Conservation (phyloP, 2,888 invertebrate genomes). For the Clanis bilineata region DNA sequence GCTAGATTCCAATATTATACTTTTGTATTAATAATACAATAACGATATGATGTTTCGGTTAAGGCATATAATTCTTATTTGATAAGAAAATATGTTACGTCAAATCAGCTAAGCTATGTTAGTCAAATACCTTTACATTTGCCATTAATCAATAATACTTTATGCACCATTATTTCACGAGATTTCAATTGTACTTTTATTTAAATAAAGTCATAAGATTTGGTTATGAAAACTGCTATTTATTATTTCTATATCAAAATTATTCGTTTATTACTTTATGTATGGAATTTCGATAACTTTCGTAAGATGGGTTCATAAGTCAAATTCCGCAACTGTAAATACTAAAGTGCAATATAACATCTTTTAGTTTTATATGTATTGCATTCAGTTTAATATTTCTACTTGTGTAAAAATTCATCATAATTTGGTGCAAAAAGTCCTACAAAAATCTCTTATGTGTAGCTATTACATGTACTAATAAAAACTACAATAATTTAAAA, state of each 20-base stretch:
- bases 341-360: neutral
- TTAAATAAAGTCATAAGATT: slow-evolving; percentile 22
- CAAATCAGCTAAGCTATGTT: slow-evolving; percentile 52
- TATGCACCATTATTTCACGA: slow-evolving; percentile 37
- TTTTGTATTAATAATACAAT: slow-evolving; percentile 74
- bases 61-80: slow-evolving; percentile 79
- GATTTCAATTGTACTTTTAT: slow-evolving; percentile 34
- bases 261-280: neutral
- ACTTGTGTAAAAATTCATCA: slow-evolving; percentile 1
- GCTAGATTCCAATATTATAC: neutral
- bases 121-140: slow-evolving; percentile 16
- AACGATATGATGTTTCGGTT: slow-evolving; percentile 77
- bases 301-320: neutral
- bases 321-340: neutral
- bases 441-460: slow-evolving; percentile 12
- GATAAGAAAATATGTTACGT: slow-evolving; percentile 62
- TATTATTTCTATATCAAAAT: neutral
- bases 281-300: neutral
- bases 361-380: neutral
- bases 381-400: neutral
- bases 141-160: slow-evolving; percentile 22
- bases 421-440: slow-evolving; percentile 48
- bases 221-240: slow-evolving; percentile 11
- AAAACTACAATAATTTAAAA: neutral
- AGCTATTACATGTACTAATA: neutral